These are phyloP conservation scores for Rhadina sibilatrix DNA, from an alignment of 2,113 vertebrate genomes.

Conservation along the genomic window DNA sequence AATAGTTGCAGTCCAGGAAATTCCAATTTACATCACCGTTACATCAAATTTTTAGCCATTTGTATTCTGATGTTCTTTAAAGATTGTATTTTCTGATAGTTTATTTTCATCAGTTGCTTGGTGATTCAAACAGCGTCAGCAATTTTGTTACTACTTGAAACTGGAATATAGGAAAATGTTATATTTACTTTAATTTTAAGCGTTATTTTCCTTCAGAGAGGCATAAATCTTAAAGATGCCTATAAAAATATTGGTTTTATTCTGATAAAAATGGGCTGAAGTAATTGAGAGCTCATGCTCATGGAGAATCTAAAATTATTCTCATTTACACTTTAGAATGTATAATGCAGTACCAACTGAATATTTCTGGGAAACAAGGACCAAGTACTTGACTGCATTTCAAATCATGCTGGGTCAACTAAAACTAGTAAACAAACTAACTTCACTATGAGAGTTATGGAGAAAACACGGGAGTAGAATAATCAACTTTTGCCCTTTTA, in stretches of 20 bases:
- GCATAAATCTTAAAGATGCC: neutral
- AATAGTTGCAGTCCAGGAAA: neutral
- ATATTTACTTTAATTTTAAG: neutral
- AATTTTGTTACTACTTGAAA: neutral
- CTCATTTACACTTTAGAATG: neutral
- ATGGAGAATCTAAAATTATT: neutral
- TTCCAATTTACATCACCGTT: neutral
- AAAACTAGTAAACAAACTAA: neutral
- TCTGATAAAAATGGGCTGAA: neutral
- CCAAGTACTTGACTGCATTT: neutral
- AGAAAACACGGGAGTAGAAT: neutral
- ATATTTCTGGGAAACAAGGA: neutral
- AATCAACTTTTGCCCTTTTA: neutral
- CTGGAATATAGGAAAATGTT: neutral
- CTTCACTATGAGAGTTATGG: neutral
- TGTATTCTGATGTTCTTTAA: neutral
- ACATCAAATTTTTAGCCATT: neutral
- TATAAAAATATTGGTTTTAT: neutral
- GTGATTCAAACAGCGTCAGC: neutral
- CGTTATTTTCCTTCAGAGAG: neutral
- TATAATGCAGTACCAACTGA: neutral
- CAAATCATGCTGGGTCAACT: neutral
- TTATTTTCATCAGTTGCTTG: neutral
- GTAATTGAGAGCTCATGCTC: neutral
- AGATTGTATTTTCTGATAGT: neutral